These are phyloP conservation scores for Rhizomys pruinosus DNA, from an alignment of 2,113 vertebrate species.

Conservation along the genomic window DNA sequence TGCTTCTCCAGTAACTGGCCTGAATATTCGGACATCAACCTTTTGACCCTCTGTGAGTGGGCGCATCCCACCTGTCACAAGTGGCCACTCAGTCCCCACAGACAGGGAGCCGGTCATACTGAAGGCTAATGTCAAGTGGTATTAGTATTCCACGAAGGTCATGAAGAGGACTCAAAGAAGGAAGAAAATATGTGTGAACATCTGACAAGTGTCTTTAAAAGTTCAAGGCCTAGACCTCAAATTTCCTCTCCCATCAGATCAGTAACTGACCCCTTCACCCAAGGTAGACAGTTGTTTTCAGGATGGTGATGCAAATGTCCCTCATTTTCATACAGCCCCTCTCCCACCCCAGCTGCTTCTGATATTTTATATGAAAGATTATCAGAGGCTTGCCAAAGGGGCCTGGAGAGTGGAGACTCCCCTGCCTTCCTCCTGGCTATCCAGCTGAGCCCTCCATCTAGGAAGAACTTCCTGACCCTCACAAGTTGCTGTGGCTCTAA, in stretches of 20 bases:
- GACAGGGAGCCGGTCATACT: not conserved
- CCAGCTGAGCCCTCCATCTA: not conserved
- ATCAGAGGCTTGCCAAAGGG: not conserved
- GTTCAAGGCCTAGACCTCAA: too few species aligned
- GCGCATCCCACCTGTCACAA: not conserved
- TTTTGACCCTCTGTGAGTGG: fast-evolving
- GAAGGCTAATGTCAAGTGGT: not conserved
- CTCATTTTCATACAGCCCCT: not conserved
- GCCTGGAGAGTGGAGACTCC: not conserved
- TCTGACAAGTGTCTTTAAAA: too few species aligned
- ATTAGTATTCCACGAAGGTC: not conserved
- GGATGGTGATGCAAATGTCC: not conserved
- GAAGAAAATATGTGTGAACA: not conserved
- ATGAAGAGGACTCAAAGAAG: slow-evolving; percentile 37
- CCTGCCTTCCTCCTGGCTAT: too few species aligned
- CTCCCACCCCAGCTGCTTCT: not conserved
- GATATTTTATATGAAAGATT: slow-evolving; percentile 5
- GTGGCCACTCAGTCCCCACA: not conserved
- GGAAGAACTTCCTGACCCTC: not conserved
- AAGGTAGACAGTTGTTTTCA: not conserved
- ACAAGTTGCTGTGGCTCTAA: not conserved
- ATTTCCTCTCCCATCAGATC: not conserved
- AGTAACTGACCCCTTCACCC: not conserved
- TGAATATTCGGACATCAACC: not conserved
- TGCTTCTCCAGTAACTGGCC: not conserved